Conservation (phyloP, 1,140 invertebrate species). For the Megalopta genalis region DNA sequence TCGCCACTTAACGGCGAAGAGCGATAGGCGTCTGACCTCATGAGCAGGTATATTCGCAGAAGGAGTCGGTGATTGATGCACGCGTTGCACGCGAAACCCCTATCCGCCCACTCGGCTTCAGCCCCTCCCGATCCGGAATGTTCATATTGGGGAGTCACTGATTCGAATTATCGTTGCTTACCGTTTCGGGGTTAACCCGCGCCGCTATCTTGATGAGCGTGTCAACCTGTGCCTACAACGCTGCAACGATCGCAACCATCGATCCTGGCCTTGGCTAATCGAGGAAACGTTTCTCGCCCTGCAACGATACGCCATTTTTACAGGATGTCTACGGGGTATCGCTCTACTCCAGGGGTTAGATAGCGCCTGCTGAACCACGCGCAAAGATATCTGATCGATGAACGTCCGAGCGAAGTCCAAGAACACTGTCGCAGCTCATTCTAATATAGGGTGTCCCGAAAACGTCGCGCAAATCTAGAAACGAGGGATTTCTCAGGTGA, state of each 20-base stretch:
- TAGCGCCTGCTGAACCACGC: too few species aligned
- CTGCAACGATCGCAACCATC: neutral
- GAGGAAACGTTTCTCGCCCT: neutral
- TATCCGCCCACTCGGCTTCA: conserved; percentile 37
- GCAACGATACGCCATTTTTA: conserved; percentile 1
- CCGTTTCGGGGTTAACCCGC: conserved; percentile 24
- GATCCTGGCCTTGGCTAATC: neutral
- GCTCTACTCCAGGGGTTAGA: too few species aligned
- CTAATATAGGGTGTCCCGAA: too few species aligned
- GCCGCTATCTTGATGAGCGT: conserved; percentile 31
- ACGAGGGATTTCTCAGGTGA: too few species aligned
- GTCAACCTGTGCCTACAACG: conserved; percentile 10
- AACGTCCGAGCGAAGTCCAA: too few species aligned
- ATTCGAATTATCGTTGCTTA: conserved; percentile 47
- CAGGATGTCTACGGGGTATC: neutral
- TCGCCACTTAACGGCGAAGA: conserved; percentile 73
- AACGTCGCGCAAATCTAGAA: too few species aligned
- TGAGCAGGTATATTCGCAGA: conserved; percentile 67
- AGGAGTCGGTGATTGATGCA: conserved; percentile 74
- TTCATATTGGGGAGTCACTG: conserved; percentile 64
- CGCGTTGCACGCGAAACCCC: conserved; percentile 71
- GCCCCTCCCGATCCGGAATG: conserved; percentile 61
- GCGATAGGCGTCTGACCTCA: conserved; percentile 71
- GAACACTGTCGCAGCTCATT: too few species aligned
- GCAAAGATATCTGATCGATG: too few species aligned